Evolutionary conservation across 2,113 vertebrate species (phyloP).

Genomic region (Mystacornis crossleyi): DNA sequence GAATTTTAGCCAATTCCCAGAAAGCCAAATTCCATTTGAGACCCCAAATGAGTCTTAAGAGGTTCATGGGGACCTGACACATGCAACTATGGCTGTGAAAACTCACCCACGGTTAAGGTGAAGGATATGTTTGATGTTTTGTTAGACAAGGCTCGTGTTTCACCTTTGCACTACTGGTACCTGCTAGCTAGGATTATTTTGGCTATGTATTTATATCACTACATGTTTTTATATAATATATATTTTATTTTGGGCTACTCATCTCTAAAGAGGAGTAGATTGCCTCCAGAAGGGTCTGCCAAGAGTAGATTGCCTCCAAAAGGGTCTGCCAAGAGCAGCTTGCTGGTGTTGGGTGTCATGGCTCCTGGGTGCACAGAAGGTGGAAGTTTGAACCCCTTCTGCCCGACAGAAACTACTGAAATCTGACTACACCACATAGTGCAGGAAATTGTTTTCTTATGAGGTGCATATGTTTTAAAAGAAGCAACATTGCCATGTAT

Average conservation of each 20-base stretch:
- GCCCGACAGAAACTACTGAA: conserved; percentile 28
- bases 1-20: neutral
- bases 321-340: neutral
- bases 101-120: neutral
- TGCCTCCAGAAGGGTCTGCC: neutral
- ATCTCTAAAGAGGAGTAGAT: neutral
- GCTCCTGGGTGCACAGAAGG: neutral
- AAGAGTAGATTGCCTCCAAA: conserved; percentile 2
- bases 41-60: neutral
- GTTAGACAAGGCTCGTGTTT: neutral
- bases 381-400: conserved; percentile 6
- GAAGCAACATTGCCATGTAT: neutral
- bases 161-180: neutral
- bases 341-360: neutral
- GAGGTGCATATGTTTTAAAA: conserved; percentile 51
- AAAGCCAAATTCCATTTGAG: neutral
- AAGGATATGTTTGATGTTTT: neutral
- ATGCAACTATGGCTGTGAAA: neutral
- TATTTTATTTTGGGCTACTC: neutral
- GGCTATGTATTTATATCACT: neutral
- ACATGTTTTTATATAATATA: neutral
- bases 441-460: conserved; percentile 62
- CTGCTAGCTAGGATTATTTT: neutral
- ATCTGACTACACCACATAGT: conserved; percentile 3
- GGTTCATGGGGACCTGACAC: neutral